Evolutionary conservation across 2,113 vertebrate species (phyloP), one percentile per base, ranked within the genome.

Genomic region (Tringa solitaria): DNA sequence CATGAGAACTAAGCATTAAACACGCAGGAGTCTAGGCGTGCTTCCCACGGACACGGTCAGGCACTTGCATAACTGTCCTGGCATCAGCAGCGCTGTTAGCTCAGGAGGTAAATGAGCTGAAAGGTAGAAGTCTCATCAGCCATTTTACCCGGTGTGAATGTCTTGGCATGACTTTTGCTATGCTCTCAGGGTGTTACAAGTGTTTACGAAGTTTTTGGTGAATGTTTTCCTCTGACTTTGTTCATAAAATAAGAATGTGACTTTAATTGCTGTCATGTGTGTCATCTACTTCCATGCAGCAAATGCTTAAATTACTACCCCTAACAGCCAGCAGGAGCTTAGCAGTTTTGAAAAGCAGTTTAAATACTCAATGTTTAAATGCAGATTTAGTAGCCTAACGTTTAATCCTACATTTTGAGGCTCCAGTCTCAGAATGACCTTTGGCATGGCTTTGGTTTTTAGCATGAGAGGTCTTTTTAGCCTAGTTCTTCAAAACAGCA

Each of bases 261-360:
- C 69, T 94, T 89, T 84, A 78, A 68, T 89, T 93, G 63, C 61
- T 91, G 78, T 89, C 39, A 12, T 82, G 83, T 69, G 26, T 93
- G 73, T 82, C 65, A 30, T 69, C 63, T 88, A 48, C 75, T 95
- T 83, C 70, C 65, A 79, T 45, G 70, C 1, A 1, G 57, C 87
- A 87, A 87, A 83, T 21, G 72, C 74, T 87, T 94, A 85, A 89
- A 94, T 93, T 89, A 53, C 90, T 84, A 46, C 70, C 67, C 70
- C 48, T 94, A 75, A 60, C 69, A 96, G 77, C 73, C 77, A 95
- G 73, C 61, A 68, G 84, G 82, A 88, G 91, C 93, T 96, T 93
- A 91, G 78, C 79, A 82, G 70, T 90, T 91, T 84, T 83, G 82
- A 91, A 95, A 94, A 96, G 90, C 93, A 97, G 87, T 96, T 95